These are phyloP conservation scores for Lypha dubia DNA, from an alignment of 2,888 invertebrate genomes.

Conservation along the genomic window DNA sequence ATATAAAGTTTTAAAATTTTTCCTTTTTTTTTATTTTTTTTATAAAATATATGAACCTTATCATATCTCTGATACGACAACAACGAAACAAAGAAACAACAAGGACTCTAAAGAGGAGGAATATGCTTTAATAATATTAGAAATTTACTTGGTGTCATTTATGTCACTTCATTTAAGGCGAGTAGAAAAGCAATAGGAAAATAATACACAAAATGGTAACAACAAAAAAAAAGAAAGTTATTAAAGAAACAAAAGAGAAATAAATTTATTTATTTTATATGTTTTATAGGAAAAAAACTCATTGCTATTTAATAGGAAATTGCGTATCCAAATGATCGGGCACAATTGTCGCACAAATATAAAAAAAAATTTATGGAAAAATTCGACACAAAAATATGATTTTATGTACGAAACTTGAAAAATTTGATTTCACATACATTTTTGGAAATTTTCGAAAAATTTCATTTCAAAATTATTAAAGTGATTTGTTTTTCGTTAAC, in stretches of 20 bases:
- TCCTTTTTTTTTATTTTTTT: neutral
- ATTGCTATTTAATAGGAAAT: no score
- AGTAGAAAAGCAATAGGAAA: neutral
- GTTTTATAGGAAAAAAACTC: neutral
- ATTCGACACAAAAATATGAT: no score
- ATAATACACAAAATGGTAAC: neutral
- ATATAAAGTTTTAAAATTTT: neutral
- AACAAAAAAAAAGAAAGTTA: no score
- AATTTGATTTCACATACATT: no score
- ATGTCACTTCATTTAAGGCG: neutral
- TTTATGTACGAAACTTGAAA: no score
- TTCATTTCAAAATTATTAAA: no score
- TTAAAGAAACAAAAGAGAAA: neutral
- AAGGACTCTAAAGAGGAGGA: neutral
- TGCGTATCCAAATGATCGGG: no score
- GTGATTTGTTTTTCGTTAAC: no score
- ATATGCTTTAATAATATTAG: slow-evolving; percentile 26
- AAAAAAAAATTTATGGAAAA: no score
- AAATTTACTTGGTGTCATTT: slow-evolving; percentile 15
- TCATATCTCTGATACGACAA: neutral
- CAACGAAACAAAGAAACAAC: slow-evolving; percentile 1
- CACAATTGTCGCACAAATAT: no score
- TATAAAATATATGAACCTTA: neutral
- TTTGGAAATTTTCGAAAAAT: no score
- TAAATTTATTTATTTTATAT: neutral